Evolutionary conservation across 2,113 vertebrate species (phyloP), one percentile per base, ranked within the genome.

Genomic region (Regulus satrapa): DNA sequence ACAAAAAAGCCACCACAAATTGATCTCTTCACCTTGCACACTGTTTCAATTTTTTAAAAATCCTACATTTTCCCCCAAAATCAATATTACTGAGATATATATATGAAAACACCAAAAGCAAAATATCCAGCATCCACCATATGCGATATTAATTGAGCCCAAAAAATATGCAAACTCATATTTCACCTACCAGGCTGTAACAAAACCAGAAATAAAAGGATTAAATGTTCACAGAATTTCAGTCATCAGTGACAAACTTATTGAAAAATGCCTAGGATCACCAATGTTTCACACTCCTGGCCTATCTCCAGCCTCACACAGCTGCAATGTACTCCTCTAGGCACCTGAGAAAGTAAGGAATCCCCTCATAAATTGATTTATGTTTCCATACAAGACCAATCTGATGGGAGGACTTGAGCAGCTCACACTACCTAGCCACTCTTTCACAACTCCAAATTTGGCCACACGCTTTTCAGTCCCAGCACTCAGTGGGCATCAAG

Each of bases 401-500:
- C n/a, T 41, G 8, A 21, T 13, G 14, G 58, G 25, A 85, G 9
- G 38, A 71, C 26, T 21, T 7, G 18, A 66, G 21, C 34, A 74
- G n/a, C 20, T 54, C 29, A 14, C 6, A 0, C 16, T 46, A 11
- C 1, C 0, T 3, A 88, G 56, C 20, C 66, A 51, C 24, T 36
- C 9, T 9, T 23, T 32, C 59, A 18, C 15, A 16, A 14, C 3
- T 36, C 51, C 31, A 26, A 25, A 86, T 31, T 12, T 8, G 13
- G 69, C 18, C 12, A 1, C 7, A 2, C 31, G 29, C 61, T 34
- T 76, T 12, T 32, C 13, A 49, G 25, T 43, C 49, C 20, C 2
- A 56, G 56, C 71, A 59, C 36, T 59, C 45, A 20, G 0, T 6
- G 38, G 61, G 36, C 66, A 72, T 8, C 41, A 41, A 4, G 2